Percentiles rank a stretch among this genome's conserved stretches.
phyloP scores from a whole-genome alignment of 2,113 vertebrate species.

The Hemichromis elongatus region DNA sequence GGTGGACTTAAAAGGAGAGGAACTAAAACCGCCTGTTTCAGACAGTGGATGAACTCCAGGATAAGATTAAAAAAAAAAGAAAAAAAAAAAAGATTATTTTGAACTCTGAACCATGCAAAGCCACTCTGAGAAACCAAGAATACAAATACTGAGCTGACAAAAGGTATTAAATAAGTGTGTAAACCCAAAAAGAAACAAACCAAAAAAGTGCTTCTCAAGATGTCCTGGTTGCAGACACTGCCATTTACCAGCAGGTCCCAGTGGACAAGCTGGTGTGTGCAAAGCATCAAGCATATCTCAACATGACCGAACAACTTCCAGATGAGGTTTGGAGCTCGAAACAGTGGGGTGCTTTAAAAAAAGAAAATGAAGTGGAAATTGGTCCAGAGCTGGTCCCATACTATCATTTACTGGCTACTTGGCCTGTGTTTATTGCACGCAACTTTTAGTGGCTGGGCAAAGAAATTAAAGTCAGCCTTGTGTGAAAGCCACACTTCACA shows the following conservation, averaged over 20 bases:
- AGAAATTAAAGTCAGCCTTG: background rate
- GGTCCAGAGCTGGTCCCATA: background rate
- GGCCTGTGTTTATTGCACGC: background rate
- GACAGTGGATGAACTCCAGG: background rate
- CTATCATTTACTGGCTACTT: background rate
- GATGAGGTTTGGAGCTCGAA: background rate
- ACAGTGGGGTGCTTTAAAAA: background rate
- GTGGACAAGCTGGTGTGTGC: background rate
- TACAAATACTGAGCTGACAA: background rate
- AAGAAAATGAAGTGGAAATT: background rate
- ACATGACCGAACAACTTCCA: background rate
- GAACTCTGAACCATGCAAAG: background rate
- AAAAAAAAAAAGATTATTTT: background rate
- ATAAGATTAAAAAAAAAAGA: background rate
- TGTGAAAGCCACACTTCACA: background rate
- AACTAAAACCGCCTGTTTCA: background rate
- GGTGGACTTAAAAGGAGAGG: background rate
- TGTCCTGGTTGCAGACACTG: background rate
- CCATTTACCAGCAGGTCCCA: background rate
- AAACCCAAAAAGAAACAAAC: background rate
- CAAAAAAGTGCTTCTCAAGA: background rate
- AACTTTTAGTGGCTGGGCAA: background rate
- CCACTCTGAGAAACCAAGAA: background rate
- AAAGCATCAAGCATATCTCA: background rate
- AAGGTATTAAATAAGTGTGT: background rate